Percentiles rank a stretch among this genome's conserved stretches.
phyloP scores from a whole-genome alignment of 2,888 invertebrate genomes.

The Coleophora flavipennella region DNA sequence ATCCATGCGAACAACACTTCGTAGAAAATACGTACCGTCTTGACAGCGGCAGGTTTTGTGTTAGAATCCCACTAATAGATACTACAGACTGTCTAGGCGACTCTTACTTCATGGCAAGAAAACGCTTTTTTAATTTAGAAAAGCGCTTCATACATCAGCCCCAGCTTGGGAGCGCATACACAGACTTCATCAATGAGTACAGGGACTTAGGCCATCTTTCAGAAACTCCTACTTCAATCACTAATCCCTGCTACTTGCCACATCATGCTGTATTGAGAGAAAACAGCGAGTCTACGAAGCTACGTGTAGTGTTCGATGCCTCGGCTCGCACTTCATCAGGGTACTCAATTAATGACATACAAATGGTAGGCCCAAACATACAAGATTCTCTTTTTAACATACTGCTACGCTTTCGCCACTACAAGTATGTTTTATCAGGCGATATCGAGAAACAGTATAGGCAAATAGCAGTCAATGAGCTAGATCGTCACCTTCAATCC shows the following conservation, averaged over 20 bases:
- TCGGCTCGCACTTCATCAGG: conserved; percentile 2
- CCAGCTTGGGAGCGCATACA: neutral
- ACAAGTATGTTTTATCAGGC: conserved; percentile 12
- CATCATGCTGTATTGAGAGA: neutral
- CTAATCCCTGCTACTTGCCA: neutral
- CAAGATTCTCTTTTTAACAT: conserved; percentile 10
- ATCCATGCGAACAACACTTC: neutral
- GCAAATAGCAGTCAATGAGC: conserved; percentile 1
- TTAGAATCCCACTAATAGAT: neutral
- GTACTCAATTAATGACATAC: conserved; percentile 6
- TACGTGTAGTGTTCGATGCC: neutral
- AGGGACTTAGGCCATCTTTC: neutral
- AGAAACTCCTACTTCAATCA: neutral
- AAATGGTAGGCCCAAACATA: conserved; percentile 8
- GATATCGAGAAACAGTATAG: conserved; percentile 17
- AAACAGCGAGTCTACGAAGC: neutral
- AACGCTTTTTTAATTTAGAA: neutral
- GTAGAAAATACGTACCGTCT: neutral
- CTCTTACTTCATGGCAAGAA: neutral
- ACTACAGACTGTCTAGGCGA: neutral
- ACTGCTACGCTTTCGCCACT: conserved; percentile 10
- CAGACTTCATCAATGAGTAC: neutral
- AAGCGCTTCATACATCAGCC: neutral
- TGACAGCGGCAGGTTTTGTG: neutral
- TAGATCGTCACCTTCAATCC: conserved; percentile 8